Base-by-base conservation (phyloP, 2,797 vertebrate species). In the Sebastes steindachneri region DNA sequence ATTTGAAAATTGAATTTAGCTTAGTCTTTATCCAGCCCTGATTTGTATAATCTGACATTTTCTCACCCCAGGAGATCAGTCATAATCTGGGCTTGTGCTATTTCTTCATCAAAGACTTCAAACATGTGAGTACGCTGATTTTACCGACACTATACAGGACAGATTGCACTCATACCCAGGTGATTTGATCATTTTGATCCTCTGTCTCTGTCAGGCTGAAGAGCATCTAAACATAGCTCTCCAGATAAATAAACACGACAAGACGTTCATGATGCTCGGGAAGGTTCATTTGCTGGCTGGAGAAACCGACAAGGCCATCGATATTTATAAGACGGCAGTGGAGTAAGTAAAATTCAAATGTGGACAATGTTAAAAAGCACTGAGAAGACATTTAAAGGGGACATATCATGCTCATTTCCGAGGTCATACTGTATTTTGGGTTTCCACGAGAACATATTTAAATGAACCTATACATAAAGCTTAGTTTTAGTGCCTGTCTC, bases 1-100 rank as follows among this genome's bases (percentile, higher is more conserved):
- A 79, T 73, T 70, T 77, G 33, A 14, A 76, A 83, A 55, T 78
- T 19, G 31, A 68, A 75, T 79, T 26, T 12, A 33, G 23, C 51
- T 64, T 69, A 66, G 26, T 10, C 17, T 70, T 57, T 31, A 66
- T 73, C 51, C 17, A 66, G 48, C 31, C 25, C 29, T 15, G 59
- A 85, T 73, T 45, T 81, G 53, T 83, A 35, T 89, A 86, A 89
- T 80, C 11, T 75, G 23, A 79, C 12, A 55, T 80, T 88, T 83
- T 82, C 73, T 90, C 71, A 66, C 87, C 57, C 19, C 87, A 99
- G 98, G 98, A 99, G 94, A 97, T 99, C 94, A 97, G 93, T 90
- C 97, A 99, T 87, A 99, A 99, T 95, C 95, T 98, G 74, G 98
- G 98, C 0, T 95, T 99, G 80, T 98, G 98, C 91, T 97, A 97